Percentiles rank a stretch among this genome's conserved stretches.
phyloP scores from a whole-genome alignment of 2,797 vertebrate genomes.

The Sebastes itinus region DNA sequence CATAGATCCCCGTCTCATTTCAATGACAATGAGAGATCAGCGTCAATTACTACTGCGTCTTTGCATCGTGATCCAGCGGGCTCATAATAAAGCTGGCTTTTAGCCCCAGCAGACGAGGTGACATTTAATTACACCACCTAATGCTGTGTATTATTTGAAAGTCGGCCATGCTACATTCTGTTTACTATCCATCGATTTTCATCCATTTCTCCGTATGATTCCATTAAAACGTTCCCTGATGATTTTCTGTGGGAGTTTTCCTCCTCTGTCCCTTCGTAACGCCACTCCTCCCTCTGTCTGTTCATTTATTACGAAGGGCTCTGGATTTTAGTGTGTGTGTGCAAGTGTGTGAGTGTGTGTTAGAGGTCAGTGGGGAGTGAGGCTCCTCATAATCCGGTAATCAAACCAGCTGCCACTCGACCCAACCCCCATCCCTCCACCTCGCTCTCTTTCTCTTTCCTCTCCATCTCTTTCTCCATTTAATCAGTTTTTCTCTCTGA shows the following conservation, averaged over 20 bases:
- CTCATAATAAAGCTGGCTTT: slow-evolving; percentile 41
- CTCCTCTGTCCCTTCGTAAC: slow-evolving; percentile 15
- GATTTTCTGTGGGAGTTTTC: slow-evolving; percentile 26
- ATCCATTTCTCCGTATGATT: background rate
- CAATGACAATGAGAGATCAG: slow-evolving; percentile 66
- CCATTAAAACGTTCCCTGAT: background rate
- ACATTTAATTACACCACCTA: slow-evolving; percentile 15
- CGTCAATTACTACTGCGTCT: slow-evolving; percentile 56
- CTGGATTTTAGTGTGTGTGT: slow-evolving; percentile 36
- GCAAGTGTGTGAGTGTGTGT: slow-evolving; percentile 17
- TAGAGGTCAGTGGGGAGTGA: slow-evolving; percentile 80
- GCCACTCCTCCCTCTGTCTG: slow-evolving; percentile 39
- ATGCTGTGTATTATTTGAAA: background rate
- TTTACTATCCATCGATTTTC: background rate
- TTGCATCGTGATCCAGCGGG: slow-evolving; percentile 33
- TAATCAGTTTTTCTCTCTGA: background rate
- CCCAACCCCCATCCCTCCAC: slow-evolving; percentile 67
- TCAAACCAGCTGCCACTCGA: slow-evolving; percentile 84
- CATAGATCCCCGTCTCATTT: slow-evolving; percentile 61
- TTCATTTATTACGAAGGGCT: slow-evolving; percentile 53
- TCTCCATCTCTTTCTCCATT: slow-evolving; percentile 8
- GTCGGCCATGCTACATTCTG: background rate
- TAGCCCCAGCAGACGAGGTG: slow-evolving; percentile 20
- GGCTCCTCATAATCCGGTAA: slow-evolving; percentile 82
- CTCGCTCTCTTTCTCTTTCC: slow-evolving; percentile 7